Evolutionary conservation across 1,140 invertebrate species (phyloP).

Genomic region (Mycetomoellerius zeteki): DNA sequence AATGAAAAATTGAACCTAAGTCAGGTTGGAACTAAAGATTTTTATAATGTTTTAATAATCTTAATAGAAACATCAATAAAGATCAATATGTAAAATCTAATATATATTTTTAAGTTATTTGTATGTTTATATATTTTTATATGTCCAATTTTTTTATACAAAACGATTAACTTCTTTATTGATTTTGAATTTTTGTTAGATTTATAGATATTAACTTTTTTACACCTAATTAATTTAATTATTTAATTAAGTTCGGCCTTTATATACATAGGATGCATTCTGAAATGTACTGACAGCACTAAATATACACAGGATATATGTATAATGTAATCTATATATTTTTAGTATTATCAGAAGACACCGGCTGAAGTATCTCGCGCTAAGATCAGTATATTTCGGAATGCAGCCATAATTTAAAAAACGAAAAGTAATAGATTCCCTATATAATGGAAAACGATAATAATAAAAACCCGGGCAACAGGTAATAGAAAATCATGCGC

Average conservation of each 20-base stretch:
- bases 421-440: too few relatives aligned
- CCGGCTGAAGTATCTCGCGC: too few relatives aligned
- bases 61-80: not conserved
- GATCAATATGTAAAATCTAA: too few relatives aligned
- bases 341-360: not conserved
- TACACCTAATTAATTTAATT: not conserved
- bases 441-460: too few relatives aligned
- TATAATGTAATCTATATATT: not conserved
- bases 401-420: not conserved
- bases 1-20: too few relatives aligned
- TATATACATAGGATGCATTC: not conserved
- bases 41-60: not conserved
- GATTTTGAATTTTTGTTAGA: not conserved
- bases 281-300: not conserved
- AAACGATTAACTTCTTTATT: not conserved
- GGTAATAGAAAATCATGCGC: too few relatives aligned
- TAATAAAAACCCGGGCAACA: too few relatives aligned
- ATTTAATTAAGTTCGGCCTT: not conserved
- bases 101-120: too few relatives aligned
- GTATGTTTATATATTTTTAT: not conserved
- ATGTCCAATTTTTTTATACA: not conserved
- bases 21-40: not conserved
- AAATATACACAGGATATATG: not conserved
- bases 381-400: not conserved
- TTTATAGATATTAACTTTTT: not conserved